phyloP scores from a whole-genome alignment of 2,797 vertebrate genomes.

The Parambassis ranga region DNA sequence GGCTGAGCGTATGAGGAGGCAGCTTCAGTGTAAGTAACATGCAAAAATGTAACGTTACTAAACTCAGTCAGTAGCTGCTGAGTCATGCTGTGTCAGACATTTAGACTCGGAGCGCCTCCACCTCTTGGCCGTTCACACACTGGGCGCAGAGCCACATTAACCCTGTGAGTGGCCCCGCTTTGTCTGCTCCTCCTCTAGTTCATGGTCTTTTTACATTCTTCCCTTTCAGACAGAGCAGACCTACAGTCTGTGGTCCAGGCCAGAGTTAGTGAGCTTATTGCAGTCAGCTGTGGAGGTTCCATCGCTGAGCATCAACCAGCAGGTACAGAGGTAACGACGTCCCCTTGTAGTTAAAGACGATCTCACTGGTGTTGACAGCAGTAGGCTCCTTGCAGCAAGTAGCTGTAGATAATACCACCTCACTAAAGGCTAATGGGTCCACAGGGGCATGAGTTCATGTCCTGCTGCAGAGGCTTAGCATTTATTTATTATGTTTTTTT shows the following conservation, averaged over 20 bases:
- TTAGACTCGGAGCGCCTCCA: not conserved
- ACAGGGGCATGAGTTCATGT: no score
- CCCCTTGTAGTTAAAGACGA: no score
- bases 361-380: no score
- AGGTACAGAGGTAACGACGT: not conserved
- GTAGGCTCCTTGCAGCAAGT: no score
- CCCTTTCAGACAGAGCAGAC: not conserved
- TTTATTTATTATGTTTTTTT: no score
- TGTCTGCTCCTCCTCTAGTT: not conserved
- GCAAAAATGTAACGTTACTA: slow-evolving; percentile 1
- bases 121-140: not conserved
- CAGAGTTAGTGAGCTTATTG: not conserved
- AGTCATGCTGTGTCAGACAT: slow-evolving; percentile 22
- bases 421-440: no score
- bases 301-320: no score
- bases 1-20: not conserved
- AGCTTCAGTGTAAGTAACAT: not conserved
- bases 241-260: no score
- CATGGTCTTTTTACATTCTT: not conserved
- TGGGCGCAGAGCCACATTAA: slow-evolving; percentile 10
- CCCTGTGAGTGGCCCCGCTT: not conserved
- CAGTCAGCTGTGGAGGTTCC: not conserved
- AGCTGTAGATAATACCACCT: no score
- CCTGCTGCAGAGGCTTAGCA: no score
- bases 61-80: slow-evolving; percentile 1